Base-by-base conservation (phyloP, 1,140 invertebrate species). In the Lepidurus couesii region DNA sequence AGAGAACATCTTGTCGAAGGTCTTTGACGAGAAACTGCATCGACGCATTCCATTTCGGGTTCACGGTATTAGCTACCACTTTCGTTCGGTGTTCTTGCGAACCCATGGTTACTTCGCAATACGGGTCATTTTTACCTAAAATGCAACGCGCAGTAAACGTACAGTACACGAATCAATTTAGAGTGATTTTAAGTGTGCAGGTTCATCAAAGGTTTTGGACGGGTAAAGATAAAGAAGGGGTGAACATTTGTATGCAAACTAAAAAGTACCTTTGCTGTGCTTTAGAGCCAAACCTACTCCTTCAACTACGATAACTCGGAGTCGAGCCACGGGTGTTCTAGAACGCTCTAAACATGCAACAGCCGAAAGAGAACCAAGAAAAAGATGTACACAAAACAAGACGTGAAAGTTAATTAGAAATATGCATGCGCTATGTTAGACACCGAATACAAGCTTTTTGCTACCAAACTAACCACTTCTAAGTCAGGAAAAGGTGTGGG, bases 21-120 rank as follows among this genome's bases (percentile, higher is more conserved):
- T 93, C 90, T 82, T 91, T 90, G 24, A 94, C 88, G 80, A 91
- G 88, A 84, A 95, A 94, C 85, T 94, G 92, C 92, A 94, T 94
- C n/a, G 91, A 91, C 16, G 89, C 87, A 84, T 94, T 92, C 92
- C 92, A 95, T 79, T 91, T 86, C 21, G 92, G 91, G 84, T 90
- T 90, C 75, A 88, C 83, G 73, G 85, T 88, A 42, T 86, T 88
- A 42, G 86, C 86, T 3, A 91, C 86, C 1, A 92, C 88, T 80
- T 88, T 87, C 0, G 92, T 95, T 82, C 89, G 87, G 81, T 92
- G 90, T 83, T 91, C 90, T 85, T 93, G 92, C 10, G 89, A 90
- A 2, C 92, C 92, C 87, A 95, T 89, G 78, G 88, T 90, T 1
- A 94, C 91, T 87, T 93, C 92, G 85, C 92, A 93, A 83, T 92